phyloP scores from a whole-genome alignment of 2,113 vertebrate species.

The Telmatochromis sp. region DNA sequence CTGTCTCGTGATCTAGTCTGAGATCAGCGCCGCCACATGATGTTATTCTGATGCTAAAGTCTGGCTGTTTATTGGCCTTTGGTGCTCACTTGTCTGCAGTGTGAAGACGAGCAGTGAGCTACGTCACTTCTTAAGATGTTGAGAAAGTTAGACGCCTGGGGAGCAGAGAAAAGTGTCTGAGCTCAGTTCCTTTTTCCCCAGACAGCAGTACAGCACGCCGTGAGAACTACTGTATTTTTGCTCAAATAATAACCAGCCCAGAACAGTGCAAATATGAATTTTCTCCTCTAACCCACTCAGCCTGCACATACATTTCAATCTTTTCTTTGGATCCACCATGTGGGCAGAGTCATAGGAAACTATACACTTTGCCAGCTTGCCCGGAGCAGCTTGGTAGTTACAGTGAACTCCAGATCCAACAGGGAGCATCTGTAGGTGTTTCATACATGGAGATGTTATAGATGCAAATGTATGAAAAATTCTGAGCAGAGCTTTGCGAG shows the following conservation, averaged over 20 bases:
- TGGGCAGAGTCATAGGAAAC: conserved; percentile 31
- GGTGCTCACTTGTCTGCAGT: background rate
- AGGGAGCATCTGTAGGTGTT: background rate
- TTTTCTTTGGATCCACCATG: background rate
- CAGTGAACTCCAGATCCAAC: background rate
- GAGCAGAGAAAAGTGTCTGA: background rate
- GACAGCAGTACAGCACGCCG: background rate
- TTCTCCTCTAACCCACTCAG: background rate
- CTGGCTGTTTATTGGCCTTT: background rate
- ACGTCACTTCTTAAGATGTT: background rate
- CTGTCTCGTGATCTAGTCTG: background rate
- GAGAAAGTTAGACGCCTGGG: background rate
- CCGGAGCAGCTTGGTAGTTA: background rate
- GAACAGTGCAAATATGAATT: conserved; percentile 32
- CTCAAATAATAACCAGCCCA: background rate
- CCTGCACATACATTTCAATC: background rate
- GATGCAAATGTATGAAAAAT: conserved; percentile 17
- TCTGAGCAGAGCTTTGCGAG: background rate
- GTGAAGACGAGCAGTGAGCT: background rate
- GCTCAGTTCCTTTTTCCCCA: background rate
- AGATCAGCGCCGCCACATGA: conserved; percentile 15
- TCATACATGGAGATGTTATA: background rate
- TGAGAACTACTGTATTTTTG: background rate
- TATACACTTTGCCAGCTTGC: background rate
- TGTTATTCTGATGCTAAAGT: conserved; percentile 1